Base-by-base conservation (phyloP, 2,888 invertebrate species). In the Cosmopolites sordidus region DNA sequence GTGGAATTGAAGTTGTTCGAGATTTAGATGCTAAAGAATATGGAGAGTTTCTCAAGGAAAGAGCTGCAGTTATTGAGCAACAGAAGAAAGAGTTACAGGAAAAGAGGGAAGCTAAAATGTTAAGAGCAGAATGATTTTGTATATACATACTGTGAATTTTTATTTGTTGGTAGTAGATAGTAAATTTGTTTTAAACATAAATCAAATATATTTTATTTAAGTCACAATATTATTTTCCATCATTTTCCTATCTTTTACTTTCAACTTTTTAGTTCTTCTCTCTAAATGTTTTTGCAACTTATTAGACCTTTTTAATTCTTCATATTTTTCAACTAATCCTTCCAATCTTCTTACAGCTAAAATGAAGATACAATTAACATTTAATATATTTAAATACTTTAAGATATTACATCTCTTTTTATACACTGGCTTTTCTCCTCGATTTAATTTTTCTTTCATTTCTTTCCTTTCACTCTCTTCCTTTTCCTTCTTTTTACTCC, bases 51-150 rank as follows among this genome's bases (percentile, higher is more conserved):
- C 75, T 95, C 40, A 82, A 84, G 62, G 84, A 92, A 65, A 79
- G 95, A 51, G 83, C 82, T 67, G 60, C 68, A 29, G 73, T 84
- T 59, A 78, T 92, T 1, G 87, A 84, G 65, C 78, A 87, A 62
- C 90, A 92, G 70, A 82, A 84, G 67, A 83, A 83, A 66, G 80
- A 83, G 64, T 71, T 95, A 48, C 85, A 89, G 75, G 92, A 91
- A 70, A 84, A 84, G 69, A 85, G 87, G 70, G 91, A 94, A 76
- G 89, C 93, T 0, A 95, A 93, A 78, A 84, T 96, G 85, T 81
- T 95, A 64, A 80, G 96, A 75, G 89, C 89, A 53, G 84, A 75
- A 56, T 82, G 75, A 59, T 41, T n/a, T n/a, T n/a, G n/a, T n/a
- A n/a, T n/a, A n/a, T n/a, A n/a, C n/a, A n/a, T n/a, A 29, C n/a